Conservation (phyloP, 2,113 vertebrate genomes). For the Pluvialis apricaria region DNA sequence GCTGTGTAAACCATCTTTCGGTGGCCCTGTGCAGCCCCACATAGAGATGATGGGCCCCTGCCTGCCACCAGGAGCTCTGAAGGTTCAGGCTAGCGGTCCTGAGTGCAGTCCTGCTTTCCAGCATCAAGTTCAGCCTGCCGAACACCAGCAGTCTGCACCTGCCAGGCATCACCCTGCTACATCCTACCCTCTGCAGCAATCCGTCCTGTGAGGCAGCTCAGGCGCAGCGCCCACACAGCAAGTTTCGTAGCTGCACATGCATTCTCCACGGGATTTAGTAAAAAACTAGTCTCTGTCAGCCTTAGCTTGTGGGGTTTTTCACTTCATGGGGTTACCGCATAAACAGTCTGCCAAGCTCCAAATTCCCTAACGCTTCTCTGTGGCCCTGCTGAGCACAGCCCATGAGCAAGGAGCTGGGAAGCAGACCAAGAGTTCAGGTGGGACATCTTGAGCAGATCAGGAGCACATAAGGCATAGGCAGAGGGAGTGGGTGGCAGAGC, state of each 20-base stretch:
- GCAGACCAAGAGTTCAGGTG: neutral
- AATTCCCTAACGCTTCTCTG: neutral
- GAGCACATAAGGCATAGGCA: neutral
- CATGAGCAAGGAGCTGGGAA: neutral
- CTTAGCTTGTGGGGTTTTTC: neutral
- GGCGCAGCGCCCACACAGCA: neutral
- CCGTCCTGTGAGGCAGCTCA: neutral
- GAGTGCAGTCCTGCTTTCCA: neutral
- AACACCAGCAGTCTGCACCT: accelerated
- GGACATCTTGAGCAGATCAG: neutral
- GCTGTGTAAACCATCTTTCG: neutral
- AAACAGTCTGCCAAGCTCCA: neutral
- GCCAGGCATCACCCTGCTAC: too few species aligned
- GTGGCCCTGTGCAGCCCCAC: neutral
- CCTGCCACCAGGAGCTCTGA: neutral
- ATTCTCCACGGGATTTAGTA: neutral
- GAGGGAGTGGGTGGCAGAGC: neutral
- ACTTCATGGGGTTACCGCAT: neutral
- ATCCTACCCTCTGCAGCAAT: neutral
- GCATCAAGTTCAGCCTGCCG: neutral
- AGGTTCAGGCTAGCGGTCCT: neutral
- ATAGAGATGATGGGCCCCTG: neutral
- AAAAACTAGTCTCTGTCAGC: neutral
- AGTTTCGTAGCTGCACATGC: neutral
- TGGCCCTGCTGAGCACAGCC: neutral